Percentiles rank a stretch among this genome's conserved stretches.
These are phyloP conservation scores for Apodemus agrarius DNA, from an alignment of 2,797 vertebrate species.

Conservation along the genomic window DNA sequence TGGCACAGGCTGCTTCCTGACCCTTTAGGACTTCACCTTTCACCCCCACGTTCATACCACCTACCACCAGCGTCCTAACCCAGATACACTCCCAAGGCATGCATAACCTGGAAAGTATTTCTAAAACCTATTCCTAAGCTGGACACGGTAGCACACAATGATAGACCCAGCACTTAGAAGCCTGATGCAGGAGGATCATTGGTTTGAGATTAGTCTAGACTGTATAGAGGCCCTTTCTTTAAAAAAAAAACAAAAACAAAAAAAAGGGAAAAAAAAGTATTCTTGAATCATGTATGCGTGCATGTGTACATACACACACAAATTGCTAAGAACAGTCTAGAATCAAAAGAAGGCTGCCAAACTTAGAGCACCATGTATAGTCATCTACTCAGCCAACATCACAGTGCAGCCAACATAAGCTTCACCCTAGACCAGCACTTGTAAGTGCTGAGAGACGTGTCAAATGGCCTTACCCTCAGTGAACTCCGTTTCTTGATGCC, in stretches of 20 bases:
- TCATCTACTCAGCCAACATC: not conserved
- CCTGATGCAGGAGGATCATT: not conserved
- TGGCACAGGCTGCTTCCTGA: not conserved
- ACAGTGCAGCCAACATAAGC: not conserved
- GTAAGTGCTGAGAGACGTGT: not conserved
- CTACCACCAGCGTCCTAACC: too few species aligned
- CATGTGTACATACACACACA: not conserved
- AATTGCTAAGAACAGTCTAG: not conserved
- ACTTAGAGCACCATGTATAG: fast-evolving
- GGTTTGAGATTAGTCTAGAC: not conserved
- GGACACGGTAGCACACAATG: not conserved
- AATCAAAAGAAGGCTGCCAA: not conserved
- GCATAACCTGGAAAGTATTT: not conserved
- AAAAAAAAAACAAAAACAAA: not conserved
- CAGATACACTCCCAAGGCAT: not conserved
- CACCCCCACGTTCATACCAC: not conserved
- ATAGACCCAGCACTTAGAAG: not conserved
- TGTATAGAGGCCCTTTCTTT: not conserved
- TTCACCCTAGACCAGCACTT: too few species aligned
- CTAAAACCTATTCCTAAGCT: not conserved
- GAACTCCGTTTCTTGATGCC: not conserved
- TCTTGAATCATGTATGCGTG: too few species aligned
- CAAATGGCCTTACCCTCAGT: not conserved
- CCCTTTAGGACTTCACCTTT: too few species aligned
- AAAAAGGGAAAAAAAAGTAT: not conserved